These are phyloP conservation scores for Tragelaphus strepsiceros DNA, from an alignment of 2,113 vertebrate genomes.

Conservation along the genomic window DNA sequence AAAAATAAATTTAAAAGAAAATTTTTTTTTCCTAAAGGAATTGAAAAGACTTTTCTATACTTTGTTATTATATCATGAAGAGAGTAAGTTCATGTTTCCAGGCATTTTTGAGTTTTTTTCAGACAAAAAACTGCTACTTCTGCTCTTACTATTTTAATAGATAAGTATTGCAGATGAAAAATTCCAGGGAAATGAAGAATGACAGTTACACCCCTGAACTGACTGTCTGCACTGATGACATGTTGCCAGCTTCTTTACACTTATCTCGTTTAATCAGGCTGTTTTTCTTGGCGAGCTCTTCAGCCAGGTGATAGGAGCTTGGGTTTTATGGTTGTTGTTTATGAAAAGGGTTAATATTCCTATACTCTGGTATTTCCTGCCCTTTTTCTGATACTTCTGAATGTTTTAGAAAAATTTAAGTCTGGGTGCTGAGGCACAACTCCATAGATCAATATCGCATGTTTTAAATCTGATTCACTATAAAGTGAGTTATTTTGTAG, in stretches of 20 bases:
- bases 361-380: neutral
- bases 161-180: neutral
- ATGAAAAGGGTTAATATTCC: conserved; percentile 19
- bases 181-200: conserved; percentile 31
- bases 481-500: neutral
- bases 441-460: neutral
- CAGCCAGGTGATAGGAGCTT: conserved; percentile 31
- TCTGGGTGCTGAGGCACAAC: neutral
- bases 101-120: neutral
- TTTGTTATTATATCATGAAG: neutral
- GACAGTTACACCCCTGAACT: neutral
- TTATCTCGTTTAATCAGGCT: conserved; percentile 51
- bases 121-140: neutral
- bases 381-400: neutral
- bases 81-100: neutral
- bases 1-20: neutral
- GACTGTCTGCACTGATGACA: neutral
- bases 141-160: conserved; percentile 17
- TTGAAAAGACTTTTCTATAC: neutral
- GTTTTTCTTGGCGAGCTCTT: conserved; percentile 40
- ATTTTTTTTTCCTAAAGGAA: neutral
- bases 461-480: conserved; percentile 15
- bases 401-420: neutral
- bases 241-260: conserved; percentile 16
- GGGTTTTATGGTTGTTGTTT: conserved; percentile 21